phyloP scores from a whole-genome alignment of 1,140 invertebrate genomes.

The Nephotettix cincticeps region DNA sequence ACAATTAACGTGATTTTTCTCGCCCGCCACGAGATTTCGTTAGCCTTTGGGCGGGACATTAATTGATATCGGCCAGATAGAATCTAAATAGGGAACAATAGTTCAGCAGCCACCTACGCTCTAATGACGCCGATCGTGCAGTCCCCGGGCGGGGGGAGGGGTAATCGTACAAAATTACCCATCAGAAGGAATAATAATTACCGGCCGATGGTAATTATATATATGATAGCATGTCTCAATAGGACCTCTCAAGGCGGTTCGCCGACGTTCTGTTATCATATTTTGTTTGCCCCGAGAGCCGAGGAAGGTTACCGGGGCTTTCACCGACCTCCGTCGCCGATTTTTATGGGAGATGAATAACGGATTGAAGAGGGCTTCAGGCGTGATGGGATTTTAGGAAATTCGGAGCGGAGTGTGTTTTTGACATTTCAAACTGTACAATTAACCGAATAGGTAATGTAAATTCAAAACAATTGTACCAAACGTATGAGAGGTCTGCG shows the following conservation, averaged over 20 bases:
- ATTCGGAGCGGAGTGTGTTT: no score
- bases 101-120: constrained; percentile 24
- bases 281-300: not conserved
- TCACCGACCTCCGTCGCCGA: no score
- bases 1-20: constrained; percentile 12
- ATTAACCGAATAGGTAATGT: no score
- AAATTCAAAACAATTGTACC: no score
- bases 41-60: constrained; percentile 9
- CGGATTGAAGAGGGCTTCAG: no score
- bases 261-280: constrained; percentile 4
- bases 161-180: constrained; percentile 37
- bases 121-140: constrained; percentile 17
- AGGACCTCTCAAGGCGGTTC: constrained; percentile 19
- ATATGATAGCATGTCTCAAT: constrained; percentile 32
- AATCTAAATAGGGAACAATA: constrained; percentile 22
- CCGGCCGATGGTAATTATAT: constrained; percentile 33
- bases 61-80: constrained; percentile 26
- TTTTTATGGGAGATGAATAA: no score
- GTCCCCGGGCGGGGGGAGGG: constrained; percentile 19
- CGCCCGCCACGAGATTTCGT: not conserved
- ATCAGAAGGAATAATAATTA: constrained; percentile 38
- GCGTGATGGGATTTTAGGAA: no score
- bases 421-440: no score
- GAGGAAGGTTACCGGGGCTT: not conserved
- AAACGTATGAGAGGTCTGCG: no score